phyloP scores from a whole-genome alignment of 2,797 vertebrate genomes.

The Catharus ustulatus region DNA sequence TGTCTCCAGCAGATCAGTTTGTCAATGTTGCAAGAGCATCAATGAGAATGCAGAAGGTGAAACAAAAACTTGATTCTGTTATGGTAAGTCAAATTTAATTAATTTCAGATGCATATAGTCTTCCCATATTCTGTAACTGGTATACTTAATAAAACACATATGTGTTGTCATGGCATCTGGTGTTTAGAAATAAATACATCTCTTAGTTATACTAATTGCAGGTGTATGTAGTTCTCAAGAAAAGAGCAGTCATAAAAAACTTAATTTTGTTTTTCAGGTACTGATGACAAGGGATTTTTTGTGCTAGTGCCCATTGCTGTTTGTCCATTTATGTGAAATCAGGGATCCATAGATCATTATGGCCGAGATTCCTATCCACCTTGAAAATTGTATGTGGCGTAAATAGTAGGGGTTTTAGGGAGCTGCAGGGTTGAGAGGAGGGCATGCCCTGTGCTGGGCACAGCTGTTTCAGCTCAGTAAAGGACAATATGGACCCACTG shows the following conservation, averaged over 20 bases:
- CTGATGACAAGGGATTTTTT: not conserved
- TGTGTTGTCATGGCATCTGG: not conserved
- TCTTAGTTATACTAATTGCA: not conserved
- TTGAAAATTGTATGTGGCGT: not conserved
- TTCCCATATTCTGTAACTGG: not conserved
- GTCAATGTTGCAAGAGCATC: slow-evolving; percentile 79
- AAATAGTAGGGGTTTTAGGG: not conserved
- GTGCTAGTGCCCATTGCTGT: not conserved
- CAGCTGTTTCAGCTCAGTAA: not conserved
- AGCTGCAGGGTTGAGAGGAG: not conserved
- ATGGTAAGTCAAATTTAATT: slow-evolving; percentile 77
- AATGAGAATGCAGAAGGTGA: slow-evolving; percentile 88
- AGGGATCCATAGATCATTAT: not conserved
- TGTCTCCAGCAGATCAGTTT: slow-evolving; percentile 79
- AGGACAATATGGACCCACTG: not conserved
- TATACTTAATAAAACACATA: not conserved
- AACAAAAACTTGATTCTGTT: slow-evolving; percentile 91
- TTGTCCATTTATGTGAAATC: not conserved
- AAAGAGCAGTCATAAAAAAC: not conserved
- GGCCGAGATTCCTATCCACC: not conserved
- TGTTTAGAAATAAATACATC: not conserved
- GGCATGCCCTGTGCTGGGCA: not conserved
- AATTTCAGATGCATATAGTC: not conserved
- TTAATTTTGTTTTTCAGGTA: not conserved
- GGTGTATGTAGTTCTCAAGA: not conserved